These are phyloP conservation scores for Anseranas semipalmata DNA, from an alignment of 2,113 vertebrate genomes.

Conservation along the genomic window DNA sequence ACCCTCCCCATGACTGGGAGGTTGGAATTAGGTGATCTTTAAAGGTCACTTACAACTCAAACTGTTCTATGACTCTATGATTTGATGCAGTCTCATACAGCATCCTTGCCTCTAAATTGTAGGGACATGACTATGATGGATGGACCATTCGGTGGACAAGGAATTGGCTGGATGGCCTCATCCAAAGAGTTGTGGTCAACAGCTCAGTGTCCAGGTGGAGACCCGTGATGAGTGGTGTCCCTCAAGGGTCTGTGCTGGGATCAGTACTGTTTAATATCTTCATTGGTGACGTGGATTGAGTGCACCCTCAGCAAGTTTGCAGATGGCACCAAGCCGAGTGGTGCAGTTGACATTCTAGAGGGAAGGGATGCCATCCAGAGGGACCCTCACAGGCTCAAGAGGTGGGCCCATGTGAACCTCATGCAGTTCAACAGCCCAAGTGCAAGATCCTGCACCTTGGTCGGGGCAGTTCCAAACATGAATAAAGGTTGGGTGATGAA, in stretches of 20 bases:
- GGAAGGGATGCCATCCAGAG: neutral
- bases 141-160: neutral
- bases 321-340: neutral
- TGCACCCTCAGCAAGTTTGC: neutral
- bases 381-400: neutral
- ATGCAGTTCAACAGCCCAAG: neutral
- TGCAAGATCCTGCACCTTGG: neutral
- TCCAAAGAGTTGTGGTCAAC: neutral
- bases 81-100: neutral
- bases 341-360: neutral
- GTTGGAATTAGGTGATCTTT: neutral
- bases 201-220: neutral
- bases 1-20: neutral
- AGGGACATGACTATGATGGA: neutral
- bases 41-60: neutral
- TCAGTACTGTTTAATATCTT: neutral
- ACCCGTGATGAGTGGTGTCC: neutral
- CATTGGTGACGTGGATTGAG: neutral
- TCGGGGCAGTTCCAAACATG: neutral
- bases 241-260: neutral
- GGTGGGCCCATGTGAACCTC: too few species aligned
- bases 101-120: neutral
- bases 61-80: neutral
- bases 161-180: neutral
- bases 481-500: neutral